Conservation (phyloP, 2,888 invertebrate species). For the Taenaris catops region DNA sequence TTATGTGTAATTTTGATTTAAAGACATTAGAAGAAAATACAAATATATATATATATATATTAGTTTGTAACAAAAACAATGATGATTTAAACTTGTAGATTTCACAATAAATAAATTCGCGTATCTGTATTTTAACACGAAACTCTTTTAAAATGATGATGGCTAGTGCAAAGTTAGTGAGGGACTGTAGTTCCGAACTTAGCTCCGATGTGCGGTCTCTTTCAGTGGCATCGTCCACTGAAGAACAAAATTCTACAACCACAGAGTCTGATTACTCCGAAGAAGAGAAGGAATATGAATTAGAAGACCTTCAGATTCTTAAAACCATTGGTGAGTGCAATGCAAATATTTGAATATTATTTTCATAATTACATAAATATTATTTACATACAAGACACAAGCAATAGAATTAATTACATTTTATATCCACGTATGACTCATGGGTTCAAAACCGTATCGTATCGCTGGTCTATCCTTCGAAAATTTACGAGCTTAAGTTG, state of each 20-base stretch:
- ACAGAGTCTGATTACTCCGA: constrained; percentile 79
- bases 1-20: constrained; percentile 12
- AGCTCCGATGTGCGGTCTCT: constrained; percentile 71
- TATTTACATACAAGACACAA: no score
- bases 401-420: no score
- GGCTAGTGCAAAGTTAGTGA: constrained; percentile 76
- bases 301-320: constrained; percentile 91
- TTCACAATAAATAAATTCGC: neutral
- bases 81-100: constrained; percentile 12
- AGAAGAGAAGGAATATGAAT: constrained; percentile 82
- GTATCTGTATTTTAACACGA: constrained; percentile 7
- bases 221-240: constrained; percentile 75
- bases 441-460: no score
- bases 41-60: neutral
- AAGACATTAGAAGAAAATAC: constrained; percentile 1
- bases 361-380: neutral
- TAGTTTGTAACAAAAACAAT: constrained; percentile 4
- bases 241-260: constrained; percentile 75
- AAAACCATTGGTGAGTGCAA: constrained; percentile 90
- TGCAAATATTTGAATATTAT: neutral
- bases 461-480: no score
- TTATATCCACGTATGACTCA: no score
- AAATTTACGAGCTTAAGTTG: no score
- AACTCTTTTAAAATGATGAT: constrained; percentile 62
- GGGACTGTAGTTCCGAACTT: constrained; percentile 74